Base-by-base conservation (phyloP, 2,797 vertebrate genomes). In the Alosa sapidissima region DNA sequence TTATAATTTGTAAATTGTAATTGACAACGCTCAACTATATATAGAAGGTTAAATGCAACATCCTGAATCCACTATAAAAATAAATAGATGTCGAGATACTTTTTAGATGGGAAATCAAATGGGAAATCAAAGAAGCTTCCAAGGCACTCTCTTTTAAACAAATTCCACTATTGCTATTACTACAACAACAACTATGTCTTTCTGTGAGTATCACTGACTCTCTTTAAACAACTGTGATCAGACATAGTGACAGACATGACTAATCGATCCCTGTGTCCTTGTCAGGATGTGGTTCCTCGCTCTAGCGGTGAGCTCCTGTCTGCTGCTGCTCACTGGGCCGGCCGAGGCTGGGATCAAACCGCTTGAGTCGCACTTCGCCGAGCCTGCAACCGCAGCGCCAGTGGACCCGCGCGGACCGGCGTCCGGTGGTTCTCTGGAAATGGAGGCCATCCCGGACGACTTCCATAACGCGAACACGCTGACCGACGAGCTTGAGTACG, bases 381-480 rank as follows among this genome's bases (percentile, higher is more conserved):
- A 91, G 88, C 33, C 85, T 78, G 33, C 51, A 1, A 36, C 54
- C 41, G n/a, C 81, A 9, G 62, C 82, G 84, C 60, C 88, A 2
- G 2, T n/a, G 82, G 89, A 92, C 21, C 88, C 93, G 55, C 91
- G 90, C 5, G 55, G 19, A 21, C 16, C 28, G 28, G 28, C 1
- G 28, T 28, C 55, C 72, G 89, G 84, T 24, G 14, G 91, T 49
- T 88, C 89, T 0, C 82, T 86, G 0, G 90, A 94, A 54, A 81
- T 94, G 81, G 85, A 92, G 83, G 90, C 87, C 90, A 89, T 97
- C 65, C 94, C 96, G 0, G 88, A 95, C 0, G 96, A 97, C 81
- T 97, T 96, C 90, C 97, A 99, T 90, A 96, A 95, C 87, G 97
- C 98, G 90, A 98, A 99, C 89, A 99, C 98, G 0, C 95, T 99